Evolutionary conservation across 2,888 invertebrate species (phyloP).

Genomic region (Exephanes ischioxanthus): DNA sequence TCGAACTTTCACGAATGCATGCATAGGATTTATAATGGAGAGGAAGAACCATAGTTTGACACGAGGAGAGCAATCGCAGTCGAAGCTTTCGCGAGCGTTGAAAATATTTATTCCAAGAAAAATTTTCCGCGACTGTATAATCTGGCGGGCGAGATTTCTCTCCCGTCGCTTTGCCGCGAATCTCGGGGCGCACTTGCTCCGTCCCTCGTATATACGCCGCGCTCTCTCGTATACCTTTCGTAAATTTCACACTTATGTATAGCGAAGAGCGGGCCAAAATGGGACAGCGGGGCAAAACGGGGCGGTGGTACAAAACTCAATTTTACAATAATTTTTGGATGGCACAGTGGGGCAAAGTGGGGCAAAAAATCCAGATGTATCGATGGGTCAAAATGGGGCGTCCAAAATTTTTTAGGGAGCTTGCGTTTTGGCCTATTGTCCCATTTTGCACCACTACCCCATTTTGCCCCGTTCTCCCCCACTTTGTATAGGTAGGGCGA

Average conservation of each 20-base stretch:
- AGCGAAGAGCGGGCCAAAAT: no score
- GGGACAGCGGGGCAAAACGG: no score
- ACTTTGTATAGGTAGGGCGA: neutral
- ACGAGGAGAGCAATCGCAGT: conserved; percentile 50
- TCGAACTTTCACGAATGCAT: conserved; percentile 45
- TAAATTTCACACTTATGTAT: conserved; percentile 17
- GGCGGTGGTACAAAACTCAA: no score
- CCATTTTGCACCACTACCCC: no score
- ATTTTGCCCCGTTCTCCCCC: no score
- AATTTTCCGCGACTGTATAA: conserved; percentile 54
- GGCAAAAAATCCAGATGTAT: no score
- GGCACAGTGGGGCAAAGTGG: no score
- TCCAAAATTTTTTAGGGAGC: no score
- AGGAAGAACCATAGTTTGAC: conserved; percentile 42
- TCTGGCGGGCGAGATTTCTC: conserved; percentile 45
- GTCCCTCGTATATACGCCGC: neutral
- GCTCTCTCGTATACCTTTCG: neutral
- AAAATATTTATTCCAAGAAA: conserved; percentile 73
- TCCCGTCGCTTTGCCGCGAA: conserved; percentile 23
- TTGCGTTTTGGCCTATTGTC: no score
- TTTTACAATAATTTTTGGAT: no score
- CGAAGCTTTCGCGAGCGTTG: conserved; percentile 56
- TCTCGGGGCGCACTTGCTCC: neutral
- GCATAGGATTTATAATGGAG: conserved; percentile 13
- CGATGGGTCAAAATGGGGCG: no score